Evolutionary conservation across 1,140 invertebrate genomes (phyloP), one percentile per base, ranked within the genome.

Genomic region (Zaprionus capensis): DNA sequence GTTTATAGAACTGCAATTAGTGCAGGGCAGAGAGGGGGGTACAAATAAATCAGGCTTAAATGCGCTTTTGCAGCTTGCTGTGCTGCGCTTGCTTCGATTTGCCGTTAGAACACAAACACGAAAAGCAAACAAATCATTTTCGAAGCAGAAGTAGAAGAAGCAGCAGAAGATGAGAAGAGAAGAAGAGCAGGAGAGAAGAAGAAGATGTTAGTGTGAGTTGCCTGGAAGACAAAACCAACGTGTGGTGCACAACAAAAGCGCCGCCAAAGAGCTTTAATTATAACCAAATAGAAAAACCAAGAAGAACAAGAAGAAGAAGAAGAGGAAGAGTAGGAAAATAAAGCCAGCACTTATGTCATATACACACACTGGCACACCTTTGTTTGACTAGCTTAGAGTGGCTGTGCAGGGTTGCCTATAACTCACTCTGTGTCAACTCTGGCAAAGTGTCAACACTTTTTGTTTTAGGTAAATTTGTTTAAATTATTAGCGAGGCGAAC

Each of bases 381-480:
- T 91, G 78, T 90, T 88, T 68, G 59, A 41, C 57, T 71, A 62
- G 56, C 34, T 63, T 57, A 49, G 36, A 44, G 64, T 24, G 31
- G 66, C 36, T 75, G 46, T 67, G 28, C 38, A 51, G 41, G 34
- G 24, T 22, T 34, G 31, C 20, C 51, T 69, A 46, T 15, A 49
- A 24, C 5, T 17, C 38, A 44, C 26, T 44, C 26, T 44, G 34
- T 31, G 46, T 51, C 46, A 51, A 51, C 46, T n/a, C 46, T 53
- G 28, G 51, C 51, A 51, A 49, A 64, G 59, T 71, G 73, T 71
- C 68, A 71, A 74, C 71, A 74, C 20, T 70, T 69, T 78, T 76
- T 69, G 71, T 75, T 51, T 79, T 84, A 56, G 41, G 82, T 75
- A 85, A 82, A 90, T 91, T 90, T 90, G 85, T 76, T 80, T 82